Evolutionary conservation across 2,888 invertebrate genomes (phyloP), one percentile per base, ranked within the genome.

Genomic region (Leucania comma): DNA sequence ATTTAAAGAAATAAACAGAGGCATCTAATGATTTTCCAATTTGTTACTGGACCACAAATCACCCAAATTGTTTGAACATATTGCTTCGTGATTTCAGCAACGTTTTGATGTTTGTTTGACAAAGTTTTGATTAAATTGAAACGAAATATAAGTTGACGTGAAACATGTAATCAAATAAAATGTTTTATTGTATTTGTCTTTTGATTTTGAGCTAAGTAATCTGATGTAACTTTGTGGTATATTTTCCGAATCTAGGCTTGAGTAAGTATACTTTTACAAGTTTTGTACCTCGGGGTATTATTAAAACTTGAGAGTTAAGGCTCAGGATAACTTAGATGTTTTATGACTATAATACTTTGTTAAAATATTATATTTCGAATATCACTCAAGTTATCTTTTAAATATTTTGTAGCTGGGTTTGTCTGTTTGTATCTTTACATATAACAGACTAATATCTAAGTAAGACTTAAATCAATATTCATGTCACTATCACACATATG

Each of bases 101-200:
- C 32, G 53, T 38, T 48, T 64, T 59, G 48, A 72, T 68, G 72
- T 68, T 65, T 56, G 46, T 59, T 50, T 68, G 50, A 8, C 38
- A 65, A 81, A 79, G 38, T 77, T 76, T 77, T 83, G 81, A 83
- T 81, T 80, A 73, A 83, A 72, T 70, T 70, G 51, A 75, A 79
- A 68, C 69, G 24, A 68, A 65, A 68, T 54, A 48, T 48, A 72
- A 66, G 35, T 69, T 58, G 61, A 63, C 29, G 35, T 57, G 50
- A 46, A 69, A 70, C 22, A 8, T 59, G 48, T 62, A 50, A 56
- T 72, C 61, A 66, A 79, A 78, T 82, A 72, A 82, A 78, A 64
- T 64, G 46, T 63, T 68, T 78, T 61, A 67, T 69, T 76, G 35
- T 77, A 74, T 76, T 80, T 80, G 46, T 75, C 54, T 80, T 80